These are phyloP conservation scores for Macrobrachium rosenbergii DNA, from an alignment of 1,140 invertebrate genomes.

Conservation along the genomic window DNA sequence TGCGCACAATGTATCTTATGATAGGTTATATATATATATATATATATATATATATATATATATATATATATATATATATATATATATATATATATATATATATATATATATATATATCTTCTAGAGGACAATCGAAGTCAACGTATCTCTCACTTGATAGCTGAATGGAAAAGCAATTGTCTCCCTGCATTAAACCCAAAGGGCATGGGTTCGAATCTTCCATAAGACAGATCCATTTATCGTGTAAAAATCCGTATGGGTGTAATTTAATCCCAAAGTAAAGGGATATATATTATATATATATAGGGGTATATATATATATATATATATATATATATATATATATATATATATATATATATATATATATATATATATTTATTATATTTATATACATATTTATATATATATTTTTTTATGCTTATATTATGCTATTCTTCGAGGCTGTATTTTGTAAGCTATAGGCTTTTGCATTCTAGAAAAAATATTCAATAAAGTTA, in stretches of 20 bases:
- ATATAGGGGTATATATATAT: not conserved
- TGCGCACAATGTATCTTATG: not conserved
- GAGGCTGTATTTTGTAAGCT: not conserved
- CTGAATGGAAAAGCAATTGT: too few relatives aligned
- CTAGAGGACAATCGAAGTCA: too few relatives aligned
- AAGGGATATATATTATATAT: not conserved
- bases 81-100: conserved; percentile 9
- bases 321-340: not conserved
- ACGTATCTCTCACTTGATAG: too few relatives aligned
- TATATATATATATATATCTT: not conserved
- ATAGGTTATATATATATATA: conserved; percentile 5
- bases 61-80: not conserved
- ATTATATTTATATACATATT: not conserved
- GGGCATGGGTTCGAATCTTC: too few relatives aligned
- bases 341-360: conserved; percentile 9
- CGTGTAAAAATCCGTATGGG: too few relatives aligned
- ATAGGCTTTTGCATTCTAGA: too few relatives aligned
- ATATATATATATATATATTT: not conserved
- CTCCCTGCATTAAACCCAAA: too few relatives aligned
- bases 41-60: not conserved
- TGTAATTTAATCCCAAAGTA: too few relatives aligned
- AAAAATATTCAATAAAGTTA: too few relatives aligned
- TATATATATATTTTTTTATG: not conserved
- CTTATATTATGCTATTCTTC: not conserved
- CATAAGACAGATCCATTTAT: too few relatives aligned